Percentiles rank a stretch among this genome's conserved stretches.
Conservation (phyloP, 1,140 invertebrate genomes). For the Palaemon carinicauda region DNA sequence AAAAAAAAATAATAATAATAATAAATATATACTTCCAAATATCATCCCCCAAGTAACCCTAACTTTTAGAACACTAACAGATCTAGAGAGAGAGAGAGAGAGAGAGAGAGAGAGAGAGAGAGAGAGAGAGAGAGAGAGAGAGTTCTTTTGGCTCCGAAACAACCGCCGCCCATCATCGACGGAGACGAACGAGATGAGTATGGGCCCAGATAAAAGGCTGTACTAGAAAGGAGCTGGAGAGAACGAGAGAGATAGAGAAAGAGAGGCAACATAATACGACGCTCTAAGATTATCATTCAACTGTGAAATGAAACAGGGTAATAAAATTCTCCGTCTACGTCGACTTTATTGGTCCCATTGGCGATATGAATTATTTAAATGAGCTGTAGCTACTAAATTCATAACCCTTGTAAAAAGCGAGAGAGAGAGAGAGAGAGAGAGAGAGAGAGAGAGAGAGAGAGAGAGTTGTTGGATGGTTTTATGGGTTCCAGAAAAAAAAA, state of each 20-base stretch:
- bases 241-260: neutral
- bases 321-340: neutral
- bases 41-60: no score
- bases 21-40: no score
- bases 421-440: neutral
- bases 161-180: neutral
- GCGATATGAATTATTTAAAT: slow-evolving; percentile 15
- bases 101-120: no score
- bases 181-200: neutral
- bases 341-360: slow-evolving; percentile 2
- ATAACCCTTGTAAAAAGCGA: neutral
- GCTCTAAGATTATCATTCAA: slow-evolving; percentile 5
- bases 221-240: neutral
- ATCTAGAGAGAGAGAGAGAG: neutral
- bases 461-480: neutral
- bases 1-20: no score
- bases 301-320: neutral
- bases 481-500: neutral
- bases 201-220: neutral
- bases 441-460: slow-evolving; percentile 6
- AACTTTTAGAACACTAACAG: neutral
- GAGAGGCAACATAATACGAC: neutral
- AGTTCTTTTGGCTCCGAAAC: neutral
- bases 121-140: neutral
- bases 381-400: neutral